Evolutionary conservation across 2,888 invertebrate genomes (phyloP).

Genomic region (Amphiduros pacificus): DNA sequence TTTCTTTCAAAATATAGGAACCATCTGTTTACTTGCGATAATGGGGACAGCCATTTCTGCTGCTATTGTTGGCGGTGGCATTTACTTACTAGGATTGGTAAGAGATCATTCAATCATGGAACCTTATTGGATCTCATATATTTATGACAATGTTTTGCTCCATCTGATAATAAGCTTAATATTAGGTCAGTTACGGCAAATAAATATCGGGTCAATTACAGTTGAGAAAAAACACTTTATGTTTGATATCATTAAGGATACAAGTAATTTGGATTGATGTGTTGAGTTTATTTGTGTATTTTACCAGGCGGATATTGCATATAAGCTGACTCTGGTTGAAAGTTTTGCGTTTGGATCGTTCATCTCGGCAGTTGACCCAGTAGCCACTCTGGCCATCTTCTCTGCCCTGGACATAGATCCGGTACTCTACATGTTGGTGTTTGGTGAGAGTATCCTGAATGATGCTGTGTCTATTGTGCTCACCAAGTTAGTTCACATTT

Average conservation of each 20-base stretch:
- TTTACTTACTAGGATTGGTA: slow-evolving; percentile 89
- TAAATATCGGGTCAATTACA: too few species aligned
- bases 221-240: too few species aligned
- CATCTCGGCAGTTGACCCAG: slow-evolving; percentile 98
- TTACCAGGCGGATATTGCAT: slow-evolving; percentile 69
- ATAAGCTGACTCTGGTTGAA: slow-evolving; percentile 89
- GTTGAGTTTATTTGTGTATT: neutral
- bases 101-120: slow-evolving; percentile 30
- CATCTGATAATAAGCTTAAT: too few species aligned
- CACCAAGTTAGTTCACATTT: slow-evolving; percentile 69
- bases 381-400: slow-evolving; percentile 98
- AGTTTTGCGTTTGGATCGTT: slow-evolving; percentile 98
- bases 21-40: slow-evolving; percentile 95
- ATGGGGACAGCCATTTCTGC: slow-evolving; percentile 97
- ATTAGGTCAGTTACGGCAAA: too few species aligned
- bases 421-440: slow-evolving; percentile 98
- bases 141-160: too few species aligned
- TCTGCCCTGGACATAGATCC: slow-evolving; percentile 97
- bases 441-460: slow-evolving; percentile 93
- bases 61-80: slow-evolving; percentile 92
- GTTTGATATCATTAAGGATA: too few species aligned
- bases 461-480: slow-evolving; percentile 98
- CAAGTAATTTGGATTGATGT: too few species aligned
- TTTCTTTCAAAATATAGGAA: slow-evolving; percentile 92
- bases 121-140: too few species aligned